phyloP scores from a whole-genome alignment of 1,140 invertebrate genomes.

The Microplitis demolitor region DNA sequence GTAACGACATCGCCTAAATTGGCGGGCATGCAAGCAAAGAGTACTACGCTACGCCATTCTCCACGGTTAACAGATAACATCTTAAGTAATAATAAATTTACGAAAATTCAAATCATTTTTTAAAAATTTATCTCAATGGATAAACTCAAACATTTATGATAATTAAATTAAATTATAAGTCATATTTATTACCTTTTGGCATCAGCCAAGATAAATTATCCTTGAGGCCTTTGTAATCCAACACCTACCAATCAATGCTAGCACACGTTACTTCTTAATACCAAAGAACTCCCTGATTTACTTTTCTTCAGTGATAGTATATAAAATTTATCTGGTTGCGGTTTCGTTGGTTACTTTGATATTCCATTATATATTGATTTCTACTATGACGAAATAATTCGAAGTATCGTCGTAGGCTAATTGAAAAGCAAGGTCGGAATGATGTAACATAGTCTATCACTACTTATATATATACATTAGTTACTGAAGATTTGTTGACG shows the following conservation, averaged over 20 bases:
- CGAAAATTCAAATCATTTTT: no score
- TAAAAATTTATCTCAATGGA: no score
- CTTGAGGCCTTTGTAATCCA: not conserved
- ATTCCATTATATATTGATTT: not conserved
- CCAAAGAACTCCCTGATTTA: no score
- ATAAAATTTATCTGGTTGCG: no score
- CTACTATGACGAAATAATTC: not conserved
- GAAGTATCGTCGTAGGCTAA: not conserved
- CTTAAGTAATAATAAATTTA: not conserved
- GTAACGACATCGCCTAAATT: slow-evolving; percentile 47
- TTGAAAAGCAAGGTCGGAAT: slow-evolving; percentile 13
- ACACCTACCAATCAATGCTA: not conserved
- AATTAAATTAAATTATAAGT: no score
- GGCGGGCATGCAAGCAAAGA: slow-evolving; percentile 30
- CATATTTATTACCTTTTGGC: no score
- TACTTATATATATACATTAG: not conserved
- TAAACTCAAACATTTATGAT: no score
- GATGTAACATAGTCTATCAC: slow-evolving; percentile 1
- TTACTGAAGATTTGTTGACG: slow-evolving; percentile 12
- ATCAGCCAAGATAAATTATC: not conserved
- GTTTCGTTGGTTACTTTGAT: not conserved
- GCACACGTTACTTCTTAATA: no score
- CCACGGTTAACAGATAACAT: slow-evolving; percentile 30
- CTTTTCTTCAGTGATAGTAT: no score
- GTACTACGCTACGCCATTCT: slow-evolving; percentile 20